Evolutionary conservation across 2,797 vertebrate genomes (phyloP), one percentile per base, ranked within the genome.

Genomic region (Peromyscus attwateri): DNA sequence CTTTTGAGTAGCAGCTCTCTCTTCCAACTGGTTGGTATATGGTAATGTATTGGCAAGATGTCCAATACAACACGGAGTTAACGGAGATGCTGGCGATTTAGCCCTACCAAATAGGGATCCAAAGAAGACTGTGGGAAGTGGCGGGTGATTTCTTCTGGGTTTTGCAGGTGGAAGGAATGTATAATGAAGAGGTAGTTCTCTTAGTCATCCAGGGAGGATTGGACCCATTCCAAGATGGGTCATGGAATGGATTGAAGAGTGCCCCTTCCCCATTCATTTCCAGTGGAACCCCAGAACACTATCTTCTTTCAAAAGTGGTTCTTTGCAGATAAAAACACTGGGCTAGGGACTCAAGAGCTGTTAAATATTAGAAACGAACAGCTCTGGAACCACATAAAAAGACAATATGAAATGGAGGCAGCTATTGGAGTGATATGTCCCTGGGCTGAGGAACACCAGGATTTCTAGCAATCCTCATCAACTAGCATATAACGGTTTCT

Each of bases 301-400:
- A 88, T 25, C 68, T 90, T 66, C 88, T 62, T 88, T 90, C 37
- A 84, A 94, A 85, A n/a, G 89, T 37, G 6, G 49, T 46, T 93
- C 16, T 90, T 64, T 94, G 79, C 12, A 90, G 91, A 73, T 79
- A 4, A 43, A 76, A 4, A 17, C 29, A 6, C 4, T 80, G 17
- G 62, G 4, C 77, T 76, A n/a, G 23, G 73, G 17, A 29, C 17
- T 31, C 19, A 85, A 21, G 19, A 37, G 66, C 34, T 81, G 52
- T 68, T 55, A 34, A 60, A 94, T 11, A 13, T 13, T 81, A 73
- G 34, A 87, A 84, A 90, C 25, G 52, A 83, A 31, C 17, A 80
- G 57, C 43, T 3, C 80, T 3, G 60, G 43, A 92, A 34, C 77
- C 31, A 83, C 8, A 66, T 79, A 55, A 89, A 84, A 55, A 84